Evolutionary conservation across 2,888 invertebrate species (phyloP).

Genomic region (Caenorhabditis sp.): DNA sequence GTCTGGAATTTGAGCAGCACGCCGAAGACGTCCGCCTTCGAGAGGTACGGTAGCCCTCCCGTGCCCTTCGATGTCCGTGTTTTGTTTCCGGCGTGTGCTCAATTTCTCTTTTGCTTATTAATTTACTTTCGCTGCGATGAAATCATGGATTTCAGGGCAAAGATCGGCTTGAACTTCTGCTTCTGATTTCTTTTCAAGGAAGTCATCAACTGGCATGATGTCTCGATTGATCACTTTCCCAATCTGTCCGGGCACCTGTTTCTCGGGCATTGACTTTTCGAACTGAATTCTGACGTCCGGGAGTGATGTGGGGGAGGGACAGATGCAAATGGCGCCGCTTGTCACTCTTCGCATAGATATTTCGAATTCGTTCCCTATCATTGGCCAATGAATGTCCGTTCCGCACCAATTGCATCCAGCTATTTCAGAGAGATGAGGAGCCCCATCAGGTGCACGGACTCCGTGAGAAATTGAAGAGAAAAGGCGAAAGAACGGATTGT

Average conservation of each 20-base stretch:
- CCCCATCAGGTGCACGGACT: no score
- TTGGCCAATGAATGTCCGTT: slow-evolving; percentile 26
- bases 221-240: no score
- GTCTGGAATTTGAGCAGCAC: slow-evolving; percentile 31
- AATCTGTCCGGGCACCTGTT: no score
- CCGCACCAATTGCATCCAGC: slow-evolving; percentile 33
- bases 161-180: no score
- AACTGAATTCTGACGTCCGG: slow-evolving; percentile 31
- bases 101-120: slow-evolving; percentile 1
- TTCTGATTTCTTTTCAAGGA: no score
- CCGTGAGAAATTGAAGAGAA: background rate
- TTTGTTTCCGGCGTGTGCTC: slow-evolving; percentile 30
- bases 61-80: slow-evolving; percentile 19
- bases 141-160: no score
- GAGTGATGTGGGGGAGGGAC: background rate
- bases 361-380: slow-evolving; percentile 31
- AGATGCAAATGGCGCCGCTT: slow-evolving; percentile 25
- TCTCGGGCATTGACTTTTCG: slow-evolving; percentile 1
- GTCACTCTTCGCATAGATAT: slow-evolving; percentile 1
- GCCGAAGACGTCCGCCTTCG: background rate
- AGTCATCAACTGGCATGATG: no score
- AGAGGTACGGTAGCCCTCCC: background rate
- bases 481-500: slow-evolving; percentile 7
- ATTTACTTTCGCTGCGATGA: slow-evolving; percentile 19
- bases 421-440: slow-evolving; percentile 11